These are phyloP conservation scores for Sebastes baramenuke DNA, from an alignment of 2,797 vertebrate species.

Conservation along the genomic window DNA sequence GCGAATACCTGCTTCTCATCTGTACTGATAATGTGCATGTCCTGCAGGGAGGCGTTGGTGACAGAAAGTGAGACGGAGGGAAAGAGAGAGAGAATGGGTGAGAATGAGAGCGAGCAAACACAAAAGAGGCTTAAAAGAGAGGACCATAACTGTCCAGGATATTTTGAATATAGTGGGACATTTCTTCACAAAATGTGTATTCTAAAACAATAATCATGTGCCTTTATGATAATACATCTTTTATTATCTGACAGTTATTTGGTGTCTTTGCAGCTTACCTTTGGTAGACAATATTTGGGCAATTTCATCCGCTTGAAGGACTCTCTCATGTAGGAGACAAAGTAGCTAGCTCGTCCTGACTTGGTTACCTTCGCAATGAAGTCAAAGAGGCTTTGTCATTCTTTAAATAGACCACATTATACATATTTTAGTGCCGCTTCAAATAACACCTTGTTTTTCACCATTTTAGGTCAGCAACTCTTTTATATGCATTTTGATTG, in stretches of 20 bases:
- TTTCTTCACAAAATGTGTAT: constrained; percentile 13
- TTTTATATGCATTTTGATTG: constrained; percentile 10
- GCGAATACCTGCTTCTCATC: constrained; percentile 96
- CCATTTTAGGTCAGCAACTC: background rate
- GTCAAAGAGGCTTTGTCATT: constrained; percentile 42
- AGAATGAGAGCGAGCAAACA: constrained; percentile 16
- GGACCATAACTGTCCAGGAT: background rate
- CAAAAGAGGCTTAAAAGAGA: constrained; percentile 4
- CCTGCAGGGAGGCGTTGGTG: constrained; percentile 74
- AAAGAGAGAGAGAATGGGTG: background rate
- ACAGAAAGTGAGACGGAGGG: background rate
- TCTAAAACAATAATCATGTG: background rate
- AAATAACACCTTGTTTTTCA: background rate
- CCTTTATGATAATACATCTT: constrained; percentile 2
- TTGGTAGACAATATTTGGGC: constrained; percentile 96
- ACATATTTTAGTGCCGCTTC: constrained; percentile 3
- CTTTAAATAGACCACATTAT: constrained; percentile 6
- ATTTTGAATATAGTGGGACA: constrained; percentile 12
- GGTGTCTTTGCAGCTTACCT: constrained; percentile 64
- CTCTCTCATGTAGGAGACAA: constrained; percentile 94
- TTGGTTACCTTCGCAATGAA: constrained; percentile 88
- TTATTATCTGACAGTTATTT: background rate
- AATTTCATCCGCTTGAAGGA: constrained; percentile 93
- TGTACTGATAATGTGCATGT: constrained; percentile 98
- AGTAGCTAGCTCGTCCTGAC: constrained; percentile 94